Evolutionary conservation across 1,140 invertebrate species (phyloP).

Genomic region (Atta colombica): DNA sequence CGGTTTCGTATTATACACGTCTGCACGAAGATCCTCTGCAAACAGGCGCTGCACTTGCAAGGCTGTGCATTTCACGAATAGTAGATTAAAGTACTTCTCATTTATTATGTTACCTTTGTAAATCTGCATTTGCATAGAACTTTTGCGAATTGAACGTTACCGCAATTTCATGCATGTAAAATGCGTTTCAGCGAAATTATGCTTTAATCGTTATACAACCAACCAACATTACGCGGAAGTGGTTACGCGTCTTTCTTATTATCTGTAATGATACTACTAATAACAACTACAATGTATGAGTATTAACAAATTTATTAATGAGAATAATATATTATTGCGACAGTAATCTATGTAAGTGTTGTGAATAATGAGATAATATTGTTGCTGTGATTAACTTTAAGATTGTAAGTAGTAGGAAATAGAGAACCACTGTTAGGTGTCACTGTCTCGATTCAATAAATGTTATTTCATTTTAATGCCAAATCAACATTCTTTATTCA

Average conservation of each 20-base stretch:
- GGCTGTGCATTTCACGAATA: conserved; percentile 47
- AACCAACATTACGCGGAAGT: conserved; percentile 66
- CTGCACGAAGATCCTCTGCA: conserved; percentile 42
- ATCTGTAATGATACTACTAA: conserved; percentile 83
- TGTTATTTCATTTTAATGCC: conserved; percentile 87
- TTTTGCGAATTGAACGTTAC: conserved; percentile 58
- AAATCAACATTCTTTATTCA: conserved; percentile 58
- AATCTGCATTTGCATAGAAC: conserved; percentile 38
- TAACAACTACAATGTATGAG: conserved; percentile 85
- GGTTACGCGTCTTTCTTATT: conserved; percentile 78
- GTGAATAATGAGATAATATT: conserved; percentile 87
- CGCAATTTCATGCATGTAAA: conserved; percentile 60
- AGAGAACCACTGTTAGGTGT: conserved; percentile 85
- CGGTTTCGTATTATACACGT: conserved; percentile 16
- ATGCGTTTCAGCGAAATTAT: conserved; percentile 51
- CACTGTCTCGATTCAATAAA: conserved; percentile 87
- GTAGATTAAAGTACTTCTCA: conserved; percentile 57
- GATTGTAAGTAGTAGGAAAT: conserved; percentile 87
- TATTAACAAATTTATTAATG: conserved; percentile 86
- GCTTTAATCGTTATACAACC: conserved; percentile 52
- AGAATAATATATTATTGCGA: conserved; percentile 85
- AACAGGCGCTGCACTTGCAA: conserved; percentile 54
- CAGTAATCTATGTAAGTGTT: conserved; percentile 87
- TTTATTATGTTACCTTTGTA: conserved; percentile 53
- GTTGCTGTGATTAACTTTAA: conserved; percentile 88